These are phyloP conservation scores for Dendrocincla tyrannina DNA, from an alignment of 2,797 vertebrate genomes.

Conservation along the genomic window DNA sequence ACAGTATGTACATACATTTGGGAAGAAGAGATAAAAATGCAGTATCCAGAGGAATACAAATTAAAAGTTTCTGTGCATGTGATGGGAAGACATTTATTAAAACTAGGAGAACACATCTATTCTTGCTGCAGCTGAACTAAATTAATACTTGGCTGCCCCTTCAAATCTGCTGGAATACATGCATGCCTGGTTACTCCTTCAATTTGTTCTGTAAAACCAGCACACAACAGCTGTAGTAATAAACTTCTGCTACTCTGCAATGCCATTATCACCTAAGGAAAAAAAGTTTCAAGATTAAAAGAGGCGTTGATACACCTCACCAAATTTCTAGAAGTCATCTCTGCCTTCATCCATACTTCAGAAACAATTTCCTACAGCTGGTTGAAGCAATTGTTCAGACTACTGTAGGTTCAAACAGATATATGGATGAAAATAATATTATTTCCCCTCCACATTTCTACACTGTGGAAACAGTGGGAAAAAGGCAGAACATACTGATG, in stretches of 20 bases:
- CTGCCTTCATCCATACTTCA: background rate
- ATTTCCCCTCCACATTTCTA: background rate
- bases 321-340: background rate
- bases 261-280: background rate
- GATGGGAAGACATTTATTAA: conserved; percentile 39
- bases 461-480: background rate
- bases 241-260: background rate
- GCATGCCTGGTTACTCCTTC: conserved; percentile 19
- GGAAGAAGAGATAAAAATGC: background rate
- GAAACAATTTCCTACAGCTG: background rate
- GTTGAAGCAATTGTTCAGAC: background rate
- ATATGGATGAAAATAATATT: background rate
- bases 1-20: background rate
- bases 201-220: conserved; percentile 20
- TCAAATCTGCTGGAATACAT: conserved; percentile 28
- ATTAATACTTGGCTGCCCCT: conserved; percentile 52
- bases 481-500: background rate
- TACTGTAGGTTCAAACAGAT: background rate
- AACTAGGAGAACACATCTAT: background rate
- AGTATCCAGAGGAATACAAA: background rate
- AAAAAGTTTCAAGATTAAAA: background rate
- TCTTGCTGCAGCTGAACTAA: conserved; percentile 38
- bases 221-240: conserved; percentile 9
- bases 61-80: background rate
- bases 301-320: background rate